phyloP scores from a whole-genome alignment of 2,113 vertebrate species.

The Crotalus helleri region DNA sequence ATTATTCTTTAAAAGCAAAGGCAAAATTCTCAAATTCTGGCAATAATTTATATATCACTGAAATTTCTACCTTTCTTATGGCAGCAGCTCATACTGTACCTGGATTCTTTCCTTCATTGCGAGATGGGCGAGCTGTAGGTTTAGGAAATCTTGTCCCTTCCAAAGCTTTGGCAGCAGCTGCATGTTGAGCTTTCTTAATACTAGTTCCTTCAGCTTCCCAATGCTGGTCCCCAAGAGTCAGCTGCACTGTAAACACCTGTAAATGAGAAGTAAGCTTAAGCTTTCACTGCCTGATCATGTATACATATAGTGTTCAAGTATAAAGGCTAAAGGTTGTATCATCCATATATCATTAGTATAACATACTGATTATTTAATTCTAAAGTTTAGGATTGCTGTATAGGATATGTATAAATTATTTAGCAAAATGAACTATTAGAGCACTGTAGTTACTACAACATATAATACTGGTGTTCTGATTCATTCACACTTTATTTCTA shows the following conservation, averaged over 20 bases:
- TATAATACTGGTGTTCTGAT: background rate
- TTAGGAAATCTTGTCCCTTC: constrained; percentile 87
- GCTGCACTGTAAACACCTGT: constrained; percentile 89
- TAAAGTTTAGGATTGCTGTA: background rate
- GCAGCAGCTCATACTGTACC: constrained; percentile 60
- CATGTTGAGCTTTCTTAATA: constrained; percentile 93
- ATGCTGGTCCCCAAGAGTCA: constrained; percentile 88
- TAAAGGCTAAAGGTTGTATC: background rate
- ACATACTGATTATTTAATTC: background rate
- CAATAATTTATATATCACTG: background rate
- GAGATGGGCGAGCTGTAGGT: constrained; percentile 79
- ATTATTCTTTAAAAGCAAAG: background rate
- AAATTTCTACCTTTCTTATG: background rate
- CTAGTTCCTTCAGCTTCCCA: constrained; percentile 93
- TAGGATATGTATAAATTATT: background rate
- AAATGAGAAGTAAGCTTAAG: constrained; percentile 31
- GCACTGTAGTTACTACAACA: background rate
- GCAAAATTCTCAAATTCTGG: background rate
- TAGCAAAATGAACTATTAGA: background rate
- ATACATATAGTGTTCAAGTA: background rate
- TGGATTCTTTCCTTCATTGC: constrained; percentile 86
- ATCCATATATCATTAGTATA: background rate
- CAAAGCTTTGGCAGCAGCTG: constrained; percentile 86
- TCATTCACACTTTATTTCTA: background rate
- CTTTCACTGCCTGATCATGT: background rate